phyloP scores from a whole-genome alignment of 1,140 invertebrate species.

The Camponotus floridanus region DNA sequence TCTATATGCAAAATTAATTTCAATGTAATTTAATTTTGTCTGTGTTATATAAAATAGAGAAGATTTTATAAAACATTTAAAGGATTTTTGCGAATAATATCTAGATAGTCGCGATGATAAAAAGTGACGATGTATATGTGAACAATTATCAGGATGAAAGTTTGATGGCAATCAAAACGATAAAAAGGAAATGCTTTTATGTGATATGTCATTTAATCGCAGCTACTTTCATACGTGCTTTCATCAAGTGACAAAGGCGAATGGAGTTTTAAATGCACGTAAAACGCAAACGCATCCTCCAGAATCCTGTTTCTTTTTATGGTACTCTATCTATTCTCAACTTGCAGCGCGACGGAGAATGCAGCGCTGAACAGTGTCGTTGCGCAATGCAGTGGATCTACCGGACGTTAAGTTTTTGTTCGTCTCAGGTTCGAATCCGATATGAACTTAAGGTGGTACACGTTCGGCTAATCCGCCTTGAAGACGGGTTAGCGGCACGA shows the following conservation, averaged over 20 bases:
- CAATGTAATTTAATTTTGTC: neutral
- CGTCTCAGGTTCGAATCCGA: slow-evolving; percentile 15
- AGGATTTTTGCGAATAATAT: neutral
- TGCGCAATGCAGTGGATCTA: slow-evolving; percentile 17
- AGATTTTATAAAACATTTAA: neutral
- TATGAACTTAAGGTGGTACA: slow-evolving; percentile 47
- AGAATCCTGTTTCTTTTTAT: slow-evolving; percentile 4
- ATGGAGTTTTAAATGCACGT: neutral
- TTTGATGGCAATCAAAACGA: neutral
- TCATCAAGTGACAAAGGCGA: slow-evolving; percentile 6
- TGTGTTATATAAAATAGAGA: neutral
- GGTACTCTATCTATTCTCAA: neutral
- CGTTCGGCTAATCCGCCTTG: slow-evolving; percentile 37
- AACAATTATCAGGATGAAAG: neutral
- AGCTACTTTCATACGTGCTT: neutral
- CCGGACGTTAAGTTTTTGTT: slow-evolving; percentile 21
- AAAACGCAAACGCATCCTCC: slow-evolving; percentile 26
- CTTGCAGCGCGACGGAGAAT: neutral
- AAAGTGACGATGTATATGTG: neutral
- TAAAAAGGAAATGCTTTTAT: neutral
- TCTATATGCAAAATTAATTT: neutral
- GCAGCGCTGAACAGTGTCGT: neutral
- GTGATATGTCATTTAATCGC: slow-evolving; percentile 2
- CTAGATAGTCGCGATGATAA: neutral
- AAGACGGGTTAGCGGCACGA: slow-evolving; percentile 22